These are phyloP conservation scores for Pristionchus entomophagus DNA, from an alignment of 2,888 invertebrate species.

Conservation along the genomic window DNA sequence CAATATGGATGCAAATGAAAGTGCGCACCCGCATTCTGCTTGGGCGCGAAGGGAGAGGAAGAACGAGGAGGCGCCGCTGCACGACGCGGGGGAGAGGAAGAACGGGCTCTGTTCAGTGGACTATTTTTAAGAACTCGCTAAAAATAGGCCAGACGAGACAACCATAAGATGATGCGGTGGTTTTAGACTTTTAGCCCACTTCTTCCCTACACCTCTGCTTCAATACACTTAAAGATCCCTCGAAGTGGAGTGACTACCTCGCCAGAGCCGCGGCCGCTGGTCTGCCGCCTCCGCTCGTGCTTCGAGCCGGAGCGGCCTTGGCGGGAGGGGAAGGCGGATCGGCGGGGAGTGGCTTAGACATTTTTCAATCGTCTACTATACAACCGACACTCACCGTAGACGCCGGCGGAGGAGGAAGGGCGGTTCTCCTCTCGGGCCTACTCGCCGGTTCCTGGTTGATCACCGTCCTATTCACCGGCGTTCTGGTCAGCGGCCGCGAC, in stretches of 20 bases:
- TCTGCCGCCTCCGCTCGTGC: background rate
- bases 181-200: too few species aligned
- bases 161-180: too few species aligned
- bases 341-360: background rate
- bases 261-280: background rate
- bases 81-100: background rate
- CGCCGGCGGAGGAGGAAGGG: background rate
- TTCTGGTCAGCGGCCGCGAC: background rate
- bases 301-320: background rate
- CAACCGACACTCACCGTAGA: background rate
- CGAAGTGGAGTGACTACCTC: too few species aligned
- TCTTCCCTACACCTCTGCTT: too few species aligned
- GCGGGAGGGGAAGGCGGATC: background rate
- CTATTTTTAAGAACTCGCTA: background rate
- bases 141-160: too few species aligned
- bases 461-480: background rate
- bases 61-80: background rate
- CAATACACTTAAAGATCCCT: background rate
- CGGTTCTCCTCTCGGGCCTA: background rate
- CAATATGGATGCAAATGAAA: too few species aligned
- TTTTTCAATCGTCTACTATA: background rate
- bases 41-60: constrained; percentile 4
- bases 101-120: background rate
- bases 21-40: constrained; percentile 28
- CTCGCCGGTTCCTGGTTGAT: background rate